A percentile compares a stretch with the other conserved stretches of the same genome.
phyloP scores from a whole-genome alignment of 1,140 invertebrate genomes.

The Armadillidium nasatum region DNA sequence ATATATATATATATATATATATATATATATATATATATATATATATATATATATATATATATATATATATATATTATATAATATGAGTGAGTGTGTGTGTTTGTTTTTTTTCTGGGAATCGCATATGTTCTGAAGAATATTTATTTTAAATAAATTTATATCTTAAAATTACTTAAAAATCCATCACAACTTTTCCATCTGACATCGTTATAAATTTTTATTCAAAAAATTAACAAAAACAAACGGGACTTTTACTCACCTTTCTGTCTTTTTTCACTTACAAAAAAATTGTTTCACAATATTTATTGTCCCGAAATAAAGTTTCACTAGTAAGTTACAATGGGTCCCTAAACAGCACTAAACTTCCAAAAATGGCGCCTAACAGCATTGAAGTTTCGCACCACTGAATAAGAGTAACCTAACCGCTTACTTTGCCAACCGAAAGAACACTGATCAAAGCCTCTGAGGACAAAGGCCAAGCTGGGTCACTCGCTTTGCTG shows the following conservation, averaged over 20 bases:
- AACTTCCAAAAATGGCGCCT: not conserved
- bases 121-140: not conserved
- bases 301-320: not conserved
- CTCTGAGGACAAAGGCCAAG: constrained; percentile 8
- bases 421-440: not conserved
- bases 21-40: constrained; percentile 4
- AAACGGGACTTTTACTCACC: too few relatives aligned
- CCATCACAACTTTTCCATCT: too few relatives aligned
- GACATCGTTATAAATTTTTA: too few relatives aligned
- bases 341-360: not conserved
- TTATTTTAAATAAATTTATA: too few relatives aligned
- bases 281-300: not conserved
- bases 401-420: not conserved
- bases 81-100: not conserved
- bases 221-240: too few relatives aligned
- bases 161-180: too few relatives aligned
- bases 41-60: not conserved
- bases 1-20: not conserved
- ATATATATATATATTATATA: not conserved
- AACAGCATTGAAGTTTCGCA: constrained; percentile 4
- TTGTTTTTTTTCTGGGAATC: not conserved
- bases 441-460: not conserved
- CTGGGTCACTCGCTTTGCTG: constrained; percentile 1
- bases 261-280: too few relatives aligned
- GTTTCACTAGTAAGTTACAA: not conserved